Evolutionary conservation across 2,113 vertebrate genomes (phyloP).

Genomic region (Chascanopsetta lugubris): DNA sequence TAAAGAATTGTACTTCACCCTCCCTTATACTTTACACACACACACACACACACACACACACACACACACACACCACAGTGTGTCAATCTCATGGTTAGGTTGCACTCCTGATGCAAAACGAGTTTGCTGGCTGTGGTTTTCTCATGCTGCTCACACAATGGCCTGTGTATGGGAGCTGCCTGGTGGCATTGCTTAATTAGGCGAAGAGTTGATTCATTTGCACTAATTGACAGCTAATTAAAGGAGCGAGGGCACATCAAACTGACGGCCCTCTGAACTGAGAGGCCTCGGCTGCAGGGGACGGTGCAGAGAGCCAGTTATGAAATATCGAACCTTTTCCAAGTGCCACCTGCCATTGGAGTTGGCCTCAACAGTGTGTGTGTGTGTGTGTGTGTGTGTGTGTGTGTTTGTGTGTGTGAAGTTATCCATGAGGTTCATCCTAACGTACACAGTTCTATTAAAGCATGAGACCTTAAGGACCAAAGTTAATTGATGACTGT

Average conservation of each 20-base stretch:
- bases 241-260: constrained; percentile 90
- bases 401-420: neutral
- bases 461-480: neutral
- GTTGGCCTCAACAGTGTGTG: constrained; percentile 28
- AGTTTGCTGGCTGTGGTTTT: constrained; percentile 95
- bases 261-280: constrained; percentile 88
- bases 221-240: constrained; percentile 99
- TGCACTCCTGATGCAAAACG: constrained; percentile 88
- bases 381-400: constrained; percentile 13
- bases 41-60: constrained; percentile 19
- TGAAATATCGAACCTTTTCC: constrained; percentile 49
- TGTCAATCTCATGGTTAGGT: constrained; percentile 76
- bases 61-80: constrained; percentile 42
- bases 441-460: neutral
- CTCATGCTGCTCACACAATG: constrained; percentile 92
- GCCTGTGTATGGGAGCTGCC: constrained; percentile 91
- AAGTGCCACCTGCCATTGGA: constrained; percentile 53
- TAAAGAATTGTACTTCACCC: constrained; percentile 3
- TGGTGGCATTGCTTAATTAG: constrained; percentile 98
- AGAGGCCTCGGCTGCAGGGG: constrained; percentile 74
- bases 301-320: constrained; percentile 39
- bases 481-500: too few relatives aligned
- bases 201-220: constrained; percentile 98
- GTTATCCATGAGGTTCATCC: too few relatives aligned
- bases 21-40: neutral